phyloP scores from a whole-genome alignment of 2,797 vertebrate species.

The Dryobates pubescens region DNA sequence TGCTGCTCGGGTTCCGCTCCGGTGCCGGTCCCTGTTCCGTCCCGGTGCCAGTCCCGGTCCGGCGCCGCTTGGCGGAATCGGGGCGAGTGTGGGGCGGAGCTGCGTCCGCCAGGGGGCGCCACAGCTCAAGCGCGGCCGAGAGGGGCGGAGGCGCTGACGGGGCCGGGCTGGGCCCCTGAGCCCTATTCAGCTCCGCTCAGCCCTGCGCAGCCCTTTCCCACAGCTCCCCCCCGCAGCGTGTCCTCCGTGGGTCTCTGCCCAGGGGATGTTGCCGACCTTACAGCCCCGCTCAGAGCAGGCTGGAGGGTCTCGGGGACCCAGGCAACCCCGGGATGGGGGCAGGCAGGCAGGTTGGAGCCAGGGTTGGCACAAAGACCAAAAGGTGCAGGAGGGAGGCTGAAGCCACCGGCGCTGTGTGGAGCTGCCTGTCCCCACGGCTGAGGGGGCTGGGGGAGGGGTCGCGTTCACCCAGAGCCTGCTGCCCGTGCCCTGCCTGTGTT shows the following conservation, averaged over 20 bases:
- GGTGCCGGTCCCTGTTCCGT: no score
- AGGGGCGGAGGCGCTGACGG: neutral
- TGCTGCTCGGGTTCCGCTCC: neutral
- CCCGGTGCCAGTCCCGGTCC: neutral
- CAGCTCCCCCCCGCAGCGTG: neutral
- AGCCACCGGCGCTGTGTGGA: neutral
- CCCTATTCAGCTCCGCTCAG: neutral
- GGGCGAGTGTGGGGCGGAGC: neutral
- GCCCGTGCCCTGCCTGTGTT: accelerated
- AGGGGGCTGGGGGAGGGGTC: no score
- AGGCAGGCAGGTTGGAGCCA: neutral
- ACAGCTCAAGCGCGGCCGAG: neutral
- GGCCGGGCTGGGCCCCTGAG: neutral
- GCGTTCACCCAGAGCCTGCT: neutral
- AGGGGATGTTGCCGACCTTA: neutral
- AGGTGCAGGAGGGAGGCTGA: neutral
- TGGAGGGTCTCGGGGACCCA: no score
- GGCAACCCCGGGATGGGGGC: no score
- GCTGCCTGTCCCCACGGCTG: no score
- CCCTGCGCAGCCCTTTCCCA: no score
- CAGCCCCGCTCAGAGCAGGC: no score
- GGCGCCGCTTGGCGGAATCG: neutral
- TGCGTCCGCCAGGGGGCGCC: neutral
- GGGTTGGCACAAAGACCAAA: neutral
- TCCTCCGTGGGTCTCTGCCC: no score